Evolutionary conservation across 2,888 invertebrate species (phyloP).

Genomic region (Kryphioiulus occultus): DNA sequence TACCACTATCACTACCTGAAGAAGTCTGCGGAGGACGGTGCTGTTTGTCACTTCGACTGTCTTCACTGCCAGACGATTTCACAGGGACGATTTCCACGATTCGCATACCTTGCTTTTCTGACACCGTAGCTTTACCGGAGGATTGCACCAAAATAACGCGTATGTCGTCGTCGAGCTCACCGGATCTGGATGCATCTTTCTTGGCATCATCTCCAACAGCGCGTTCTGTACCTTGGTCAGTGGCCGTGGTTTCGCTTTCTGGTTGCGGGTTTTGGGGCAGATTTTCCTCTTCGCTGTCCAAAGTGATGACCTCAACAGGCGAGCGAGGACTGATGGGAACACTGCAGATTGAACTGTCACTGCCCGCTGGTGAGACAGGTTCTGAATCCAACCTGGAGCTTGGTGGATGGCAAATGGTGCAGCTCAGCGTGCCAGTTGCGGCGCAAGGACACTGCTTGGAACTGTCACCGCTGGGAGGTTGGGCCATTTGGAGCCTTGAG

Average conservation of each 20-base stretch:
- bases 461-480: too few relatives aligned
- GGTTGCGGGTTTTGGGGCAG: not conserved
- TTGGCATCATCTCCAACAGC: not conserved
- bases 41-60: too few relatives aligned
- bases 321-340: not conserved
- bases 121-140: too few relatives aligned
- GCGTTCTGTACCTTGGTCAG: not conserved
- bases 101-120: too few relatives aligned
- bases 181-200: too few relatives aligned
- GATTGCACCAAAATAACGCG: too few relatives aligned
- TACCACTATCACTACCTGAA: not conserved
- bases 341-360: not conserved
- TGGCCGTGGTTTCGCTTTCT: not conserved
- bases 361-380: not conserved
- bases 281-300: not conserved
- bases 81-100: not conserved
- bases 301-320: not conserved
- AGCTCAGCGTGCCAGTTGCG: too few relatives aligned
- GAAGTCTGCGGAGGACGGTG: not conserved
- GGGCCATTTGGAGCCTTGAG: too few relatives aligned
- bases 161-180: too few relatives aligned
- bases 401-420: not conserved
- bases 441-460: too few relatives aligned
- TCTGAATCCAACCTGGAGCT: not conserved
- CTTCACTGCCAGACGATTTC: not conserved